Conservation (phyloP, 2,797 vertebrate species). For the Lemur catta region DNA sequence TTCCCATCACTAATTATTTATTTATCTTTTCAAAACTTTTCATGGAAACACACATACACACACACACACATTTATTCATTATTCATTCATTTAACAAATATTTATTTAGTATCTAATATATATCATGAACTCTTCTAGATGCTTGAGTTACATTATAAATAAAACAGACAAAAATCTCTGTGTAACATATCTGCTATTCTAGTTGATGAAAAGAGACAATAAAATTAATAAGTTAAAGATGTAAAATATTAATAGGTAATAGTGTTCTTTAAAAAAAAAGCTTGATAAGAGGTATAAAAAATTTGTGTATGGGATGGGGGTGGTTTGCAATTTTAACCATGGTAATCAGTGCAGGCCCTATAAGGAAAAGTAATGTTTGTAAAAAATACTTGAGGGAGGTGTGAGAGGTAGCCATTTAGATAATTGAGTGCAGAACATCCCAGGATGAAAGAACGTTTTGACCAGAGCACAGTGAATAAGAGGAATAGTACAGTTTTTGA, state of each 20-base stretch:
- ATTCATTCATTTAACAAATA: neutral
- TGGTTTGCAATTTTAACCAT: neutral
- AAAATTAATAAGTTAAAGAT: neutral
- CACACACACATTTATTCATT: neutral
- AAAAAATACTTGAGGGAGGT: neutral
- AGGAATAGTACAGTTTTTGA: fast-evolving
- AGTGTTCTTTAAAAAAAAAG: neutral
- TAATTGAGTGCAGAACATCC: neutral
- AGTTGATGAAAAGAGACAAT: neutral
- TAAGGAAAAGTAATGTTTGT: neutral
- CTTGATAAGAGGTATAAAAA: neutral
- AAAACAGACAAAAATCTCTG: neutral
- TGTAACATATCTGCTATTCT: neutral
- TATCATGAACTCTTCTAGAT: neutral
- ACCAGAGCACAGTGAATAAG: neutral
- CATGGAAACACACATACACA: neutral
- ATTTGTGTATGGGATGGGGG: neutral
- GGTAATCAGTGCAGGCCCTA: neutral
- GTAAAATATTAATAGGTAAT: neutral
- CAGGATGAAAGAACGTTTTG: neutral
- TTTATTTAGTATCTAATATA: neutral
- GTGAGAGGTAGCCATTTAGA: neutral
- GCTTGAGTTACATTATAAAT: neutral
- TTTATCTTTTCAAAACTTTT: neutral
- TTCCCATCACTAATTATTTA: neutral